These are phyloP conservation scores for Nowickia ferox DNA, from an alignment of 2,888 invertebrate genomes.

Conservation along the genomic window DNA sequence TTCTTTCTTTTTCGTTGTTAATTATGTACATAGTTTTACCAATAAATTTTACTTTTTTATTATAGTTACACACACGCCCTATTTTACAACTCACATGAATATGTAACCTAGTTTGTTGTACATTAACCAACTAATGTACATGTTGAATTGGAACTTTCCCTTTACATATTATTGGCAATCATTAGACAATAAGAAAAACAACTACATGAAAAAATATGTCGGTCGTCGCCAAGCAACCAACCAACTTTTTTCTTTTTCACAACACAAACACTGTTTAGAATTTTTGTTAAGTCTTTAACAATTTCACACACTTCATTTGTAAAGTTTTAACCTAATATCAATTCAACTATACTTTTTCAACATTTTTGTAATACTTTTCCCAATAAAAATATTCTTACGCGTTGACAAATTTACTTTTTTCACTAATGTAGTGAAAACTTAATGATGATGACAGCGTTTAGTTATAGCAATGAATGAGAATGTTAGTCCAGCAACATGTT, in stretches of 20 bases:
- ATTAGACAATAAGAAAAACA: conserved; percentile 16
- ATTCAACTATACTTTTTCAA: not conserved
- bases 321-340: not conserved
- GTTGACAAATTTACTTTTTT: conserved; percentile 60
- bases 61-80: conserved; percentile 30
- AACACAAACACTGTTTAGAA: conserved; percentile 66
- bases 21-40: conserved; percentile 16
- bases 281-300: not conserved
- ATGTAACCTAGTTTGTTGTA: conserved; percentile 1
- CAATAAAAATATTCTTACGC: conserved; percentile 49
- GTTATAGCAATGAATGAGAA: conserved; percentile 70
- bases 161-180: conserved; percentile 32
- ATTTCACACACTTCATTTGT: not conserved
- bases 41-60: conserved; percentile 28
- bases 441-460: conserved; percentile 72
- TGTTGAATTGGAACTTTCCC: conserved; percentile 62
- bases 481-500: conserved; percentile 69
- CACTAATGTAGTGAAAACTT: conserved; percentile 61
- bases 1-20: conserved; percentile 11
- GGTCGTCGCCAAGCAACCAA: conserved; percentile 66
- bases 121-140: conserved; percentile 12
- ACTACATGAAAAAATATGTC: conserved; percentile 43
- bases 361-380: conserved; percentile 6
- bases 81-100: not conserved
- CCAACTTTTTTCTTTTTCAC: conserved; percentile 41